A percentile compares a stretch with the other conserved stretches of the same genome.
These are phyloP conservation scores for Pollenia griseotomentosa DNA, from an alignment of 2,888 invertebrate genomes.

Conservation along the genomic window DNA sequence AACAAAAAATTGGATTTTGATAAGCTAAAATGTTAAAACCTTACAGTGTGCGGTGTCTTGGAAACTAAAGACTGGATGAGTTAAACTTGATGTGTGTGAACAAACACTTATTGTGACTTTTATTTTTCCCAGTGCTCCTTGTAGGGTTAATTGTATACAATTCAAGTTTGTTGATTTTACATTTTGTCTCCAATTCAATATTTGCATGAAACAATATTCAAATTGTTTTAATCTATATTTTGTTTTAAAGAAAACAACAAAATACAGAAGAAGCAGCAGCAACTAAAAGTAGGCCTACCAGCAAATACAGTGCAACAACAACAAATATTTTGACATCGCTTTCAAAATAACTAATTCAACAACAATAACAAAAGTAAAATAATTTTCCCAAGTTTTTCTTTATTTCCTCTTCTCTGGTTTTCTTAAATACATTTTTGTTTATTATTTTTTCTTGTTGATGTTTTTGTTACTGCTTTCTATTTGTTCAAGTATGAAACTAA, in stretches of 20 bases:
- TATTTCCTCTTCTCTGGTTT: not conserved
- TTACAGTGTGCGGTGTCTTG: no score
- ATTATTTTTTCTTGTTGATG: conserved; percentile 6
- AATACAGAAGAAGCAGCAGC: not conserved
- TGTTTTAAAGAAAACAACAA: not conserved
- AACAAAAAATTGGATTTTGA: no score
- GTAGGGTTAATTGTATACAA: conserved; percentile 4
- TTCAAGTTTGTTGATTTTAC: not conserved
- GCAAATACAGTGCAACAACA: not conserved
- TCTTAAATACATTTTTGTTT: conserved; percentile 21
- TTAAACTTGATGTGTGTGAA: no score
- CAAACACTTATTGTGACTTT: no score
- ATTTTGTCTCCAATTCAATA: conserved; percentile 13
- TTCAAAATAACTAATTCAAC: not conserved
- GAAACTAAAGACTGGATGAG: no score
- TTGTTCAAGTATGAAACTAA: conserved; percentile 37
- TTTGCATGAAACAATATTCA: conserved; percentile 32
- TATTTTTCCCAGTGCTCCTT: no score
- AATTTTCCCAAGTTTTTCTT: not conserved
- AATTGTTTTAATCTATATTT: conserved; percentile 9
- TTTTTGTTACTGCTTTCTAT: conserved; percentile 8
- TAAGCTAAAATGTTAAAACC: no score
- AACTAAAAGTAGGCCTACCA: conserved; percentile 9
- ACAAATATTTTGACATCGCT: conserved; percentile 6
- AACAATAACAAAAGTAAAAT: conserved; percentile 1